Evolutionary conservation across 30 jellyfish, hydroid and myxozoan genomes (phyloP).

Genomic region (Aurelia aurita complex sp. Pacific): DNA sequence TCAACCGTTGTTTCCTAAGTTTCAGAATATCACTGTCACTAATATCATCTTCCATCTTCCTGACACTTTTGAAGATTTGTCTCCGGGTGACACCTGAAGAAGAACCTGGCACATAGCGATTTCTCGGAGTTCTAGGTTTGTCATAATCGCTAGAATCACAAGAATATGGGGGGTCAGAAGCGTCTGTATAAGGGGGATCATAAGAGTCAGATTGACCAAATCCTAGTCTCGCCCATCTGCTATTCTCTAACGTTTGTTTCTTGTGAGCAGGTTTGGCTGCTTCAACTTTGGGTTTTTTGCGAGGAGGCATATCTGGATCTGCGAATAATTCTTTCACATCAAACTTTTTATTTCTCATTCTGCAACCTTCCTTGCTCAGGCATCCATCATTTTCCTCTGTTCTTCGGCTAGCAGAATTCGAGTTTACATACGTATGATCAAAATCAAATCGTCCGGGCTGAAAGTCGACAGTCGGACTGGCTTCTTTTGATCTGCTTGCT

Average conservation of each 20-base stretch:
- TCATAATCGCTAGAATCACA: not conserved
- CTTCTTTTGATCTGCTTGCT: no score
- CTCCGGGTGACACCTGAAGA: not conserved
- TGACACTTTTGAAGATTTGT: not conserved
- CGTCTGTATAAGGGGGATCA: not conserved
- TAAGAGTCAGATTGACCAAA: not conserved
- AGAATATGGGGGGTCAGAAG: not conserved
- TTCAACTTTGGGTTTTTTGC: slow-evolving; percentile 32
- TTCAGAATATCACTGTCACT: slow-evolving; percentile 39
- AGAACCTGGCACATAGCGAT: not conserved
- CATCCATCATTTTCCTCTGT: no score
- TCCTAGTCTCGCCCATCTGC: slow-evolving; percentile 13
- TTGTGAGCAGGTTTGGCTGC: not conserved
- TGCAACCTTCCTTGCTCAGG: slow-evolving; percentile 39
- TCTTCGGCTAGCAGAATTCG: no score
- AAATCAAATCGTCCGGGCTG: no score
- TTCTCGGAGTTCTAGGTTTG: not conserved
- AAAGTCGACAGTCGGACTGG: no score
- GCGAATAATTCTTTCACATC: slow-evolving; percentile 51
- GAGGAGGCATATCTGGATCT: slow-evolving; percentile 29
- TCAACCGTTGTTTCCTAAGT: slow-evolving; percentile 35
- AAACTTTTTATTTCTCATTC: slow-evolving; percentile 48
- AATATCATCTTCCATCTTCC: not conserved
- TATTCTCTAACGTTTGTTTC: not conserved
- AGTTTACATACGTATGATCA: no score